These are phyloP conservation scores for Cephus rjabovi DNA, from an alignment of 2,888 invertebrate species.

Conservation along the genomic window DNA sequence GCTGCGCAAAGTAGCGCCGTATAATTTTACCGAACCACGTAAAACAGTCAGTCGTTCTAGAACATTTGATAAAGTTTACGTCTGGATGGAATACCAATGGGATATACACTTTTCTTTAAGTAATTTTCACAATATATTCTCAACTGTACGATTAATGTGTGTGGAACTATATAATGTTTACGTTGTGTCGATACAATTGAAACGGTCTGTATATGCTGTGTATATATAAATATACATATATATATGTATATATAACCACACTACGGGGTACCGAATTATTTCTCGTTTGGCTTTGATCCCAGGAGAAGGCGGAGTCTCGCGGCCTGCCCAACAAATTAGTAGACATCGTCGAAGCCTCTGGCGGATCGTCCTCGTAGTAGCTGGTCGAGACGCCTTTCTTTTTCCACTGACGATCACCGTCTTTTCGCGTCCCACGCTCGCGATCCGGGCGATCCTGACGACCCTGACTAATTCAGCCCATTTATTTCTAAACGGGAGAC, in stretches of 20 bases:
- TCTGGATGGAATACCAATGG: background rate
- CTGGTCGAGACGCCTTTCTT: constrained; percentile 9
- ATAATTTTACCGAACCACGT: background rate
- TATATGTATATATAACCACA: background rate
- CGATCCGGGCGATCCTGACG: constrained; percentile 28
- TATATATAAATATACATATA: background rate
- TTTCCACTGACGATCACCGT: constrained; percentile 2
- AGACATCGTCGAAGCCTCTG: constrained; percentile 34
- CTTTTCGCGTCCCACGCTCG: constrained; percentile 27
- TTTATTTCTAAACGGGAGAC: constrained; percentile 33
- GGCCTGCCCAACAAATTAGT: constrained; percentile 47
- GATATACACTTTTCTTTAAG: background rate
- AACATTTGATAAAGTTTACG: background rate
- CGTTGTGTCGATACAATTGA: background rate
- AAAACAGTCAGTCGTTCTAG: background rate
- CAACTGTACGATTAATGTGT: background rate
- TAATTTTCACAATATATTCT: background rate
- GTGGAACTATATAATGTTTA: background rate
- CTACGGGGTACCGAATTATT: background rate
- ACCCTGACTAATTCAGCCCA: constrained; percentile 35
- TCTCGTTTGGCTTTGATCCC: constrained; percentile 34
- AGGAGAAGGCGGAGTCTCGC: constrained; percentile 35
- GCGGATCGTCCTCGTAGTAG: constrained; percentile 22
- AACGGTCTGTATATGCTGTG: background rate
- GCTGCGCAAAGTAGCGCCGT: background rate